These are phyloP conservation scores for Papilio gigon DNA, from an alignment of 2,888 invertebrate species.

Conservation along the genomic window DNA sequence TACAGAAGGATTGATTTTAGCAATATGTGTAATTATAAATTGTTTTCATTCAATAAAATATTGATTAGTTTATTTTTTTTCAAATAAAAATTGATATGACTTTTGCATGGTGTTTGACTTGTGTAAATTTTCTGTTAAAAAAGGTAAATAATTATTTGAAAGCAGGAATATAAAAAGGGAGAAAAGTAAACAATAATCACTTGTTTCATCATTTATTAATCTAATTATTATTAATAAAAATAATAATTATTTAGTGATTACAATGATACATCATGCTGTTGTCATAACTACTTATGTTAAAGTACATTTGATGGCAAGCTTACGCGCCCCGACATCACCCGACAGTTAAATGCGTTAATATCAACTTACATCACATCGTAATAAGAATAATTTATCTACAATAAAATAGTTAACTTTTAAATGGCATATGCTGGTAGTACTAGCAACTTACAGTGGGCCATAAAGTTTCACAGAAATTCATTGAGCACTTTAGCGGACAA, in stretches of 20 bases:
- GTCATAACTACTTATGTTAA: constrained; percentile 43
- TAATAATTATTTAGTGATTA: constrained; percentile 23
- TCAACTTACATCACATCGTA: constrained; percentile 29
- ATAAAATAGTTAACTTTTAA: constrained; percentile 40
- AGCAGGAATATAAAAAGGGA: neutral
- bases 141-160: too few species aligned
- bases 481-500: neutral
- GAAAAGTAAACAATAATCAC: neutral
- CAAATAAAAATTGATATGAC: neutral
- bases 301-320: constrained; percentile 52
- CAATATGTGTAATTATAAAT: neutral
- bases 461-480: constrained; percentile 11
- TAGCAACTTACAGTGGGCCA: constrained; percentile 1
- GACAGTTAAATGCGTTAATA: constrained; percentile 38
- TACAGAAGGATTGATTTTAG: neutral
- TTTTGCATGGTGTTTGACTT: too few species aligned
- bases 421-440: constrained; percentile 32
- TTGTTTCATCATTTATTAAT: constrained; percentile 40
- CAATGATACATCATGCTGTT: constrained; percentile 40
- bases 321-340: constrained; percentile 37
- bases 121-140: too few species aligned
- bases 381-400: constrained; percentile 38
- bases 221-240: constrained; percentile 30
- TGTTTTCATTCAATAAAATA: neutral
- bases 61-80: neutral